Conservation (phyloP, 2,113 vertebrate species). For the Pachycephala philippinensis region DNA sequence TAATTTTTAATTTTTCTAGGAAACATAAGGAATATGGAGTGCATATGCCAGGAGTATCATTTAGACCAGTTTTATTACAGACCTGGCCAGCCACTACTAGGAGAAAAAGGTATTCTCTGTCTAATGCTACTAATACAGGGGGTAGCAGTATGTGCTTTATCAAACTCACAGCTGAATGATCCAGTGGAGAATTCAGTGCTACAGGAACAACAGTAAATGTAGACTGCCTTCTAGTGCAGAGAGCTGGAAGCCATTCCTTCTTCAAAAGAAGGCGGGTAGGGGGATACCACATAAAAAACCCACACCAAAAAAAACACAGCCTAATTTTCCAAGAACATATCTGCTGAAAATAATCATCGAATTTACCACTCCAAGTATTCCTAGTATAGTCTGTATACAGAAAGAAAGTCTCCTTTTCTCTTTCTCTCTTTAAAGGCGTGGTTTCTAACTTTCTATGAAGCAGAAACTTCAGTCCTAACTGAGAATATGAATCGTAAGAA, state of each 20-base stretch:
- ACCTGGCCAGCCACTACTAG: not conserved
- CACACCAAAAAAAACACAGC: fast-evolving
- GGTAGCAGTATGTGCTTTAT: not conserved
- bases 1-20: not conserved
- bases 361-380: not conserved
- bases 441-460: not conserved
- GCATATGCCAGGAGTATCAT: not conserved
- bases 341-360: not conserved
- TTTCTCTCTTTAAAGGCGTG: not conserved
- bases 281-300: not conserved
- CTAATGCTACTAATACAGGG: not conserved
- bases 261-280: not conserved
- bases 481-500: not conserved
- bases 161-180: not conserved
- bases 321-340: not conserved
- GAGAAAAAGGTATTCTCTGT: not conserved
- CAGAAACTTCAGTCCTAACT: not conserved
- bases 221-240: not conserved
- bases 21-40: not conserved
- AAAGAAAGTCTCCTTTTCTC: not conserved
- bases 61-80: not conserved
- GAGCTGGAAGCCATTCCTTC: not conserved
- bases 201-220: not conserved
- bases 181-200: not conserved
- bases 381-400: not conserved